Percentiles rank a stretch among this genome's conserved stretches.
These are phyloP conservation scores for Arenaria interpres DNA, from an alignment of 2,113 vertebrate species.

Conservation along the genomic window DNA sequence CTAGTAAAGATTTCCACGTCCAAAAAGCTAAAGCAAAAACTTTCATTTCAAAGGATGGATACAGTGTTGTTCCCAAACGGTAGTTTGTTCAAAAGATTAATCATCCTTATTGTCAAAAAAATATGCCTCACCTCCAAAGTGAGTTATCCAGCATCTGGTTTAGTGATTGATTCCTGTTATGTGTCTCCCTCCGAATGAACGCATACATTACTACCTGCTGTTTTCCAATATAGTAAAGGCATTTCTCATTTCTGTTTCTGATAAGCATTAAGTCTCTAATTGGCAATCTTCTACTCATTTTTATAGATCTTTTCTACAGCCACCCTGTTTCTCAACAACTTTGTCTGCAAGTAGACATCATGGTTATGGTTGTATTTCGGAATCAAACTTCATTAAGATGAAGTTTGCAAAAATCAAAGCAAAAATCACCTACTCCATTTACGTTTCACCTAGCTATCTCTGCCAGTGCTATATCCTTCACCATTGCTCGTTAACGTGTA, in stretches of 20 bases:
- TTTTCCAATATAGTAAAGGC: not conserved
- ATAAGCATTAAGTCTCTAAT: not conserved
- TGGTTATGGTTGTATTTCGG: not conserved
- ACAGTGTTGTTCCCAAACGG: not conserved
- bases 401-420: not conserved
- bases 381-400: not conserved
- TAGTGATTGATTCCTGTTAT: not conserved
- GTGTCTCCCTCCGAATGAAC: not conserved
- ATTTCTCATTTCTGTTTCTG: not conserved
- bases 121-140: not conserved
- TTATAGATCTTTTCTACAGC: not conserved
- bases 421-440: not conserved
- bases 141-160: not conserved
- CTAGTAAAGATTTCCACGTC: not conserved
- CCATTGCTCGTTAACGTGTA: fast-evolving
- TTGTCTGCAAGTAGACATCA: not conserved
- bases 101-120: not conserved
- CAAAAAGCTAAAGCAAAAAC: not conserved
- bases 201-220: not conserved
- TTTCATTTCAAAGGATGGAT: not conserved
- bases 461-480: not conserved
- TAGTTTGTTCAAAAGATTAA: not conserved
- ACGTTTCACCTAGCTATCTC: not conserved
- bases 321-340: not conserved
- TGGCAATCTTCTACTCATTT: not conserved